Percentiles rank a stretch among this genome's conserved stretches.
Evolutionary conservation across 2,113 vertebrate genomes (phyloP).

Genomic region (Xyrauchen texanus): DNA sequence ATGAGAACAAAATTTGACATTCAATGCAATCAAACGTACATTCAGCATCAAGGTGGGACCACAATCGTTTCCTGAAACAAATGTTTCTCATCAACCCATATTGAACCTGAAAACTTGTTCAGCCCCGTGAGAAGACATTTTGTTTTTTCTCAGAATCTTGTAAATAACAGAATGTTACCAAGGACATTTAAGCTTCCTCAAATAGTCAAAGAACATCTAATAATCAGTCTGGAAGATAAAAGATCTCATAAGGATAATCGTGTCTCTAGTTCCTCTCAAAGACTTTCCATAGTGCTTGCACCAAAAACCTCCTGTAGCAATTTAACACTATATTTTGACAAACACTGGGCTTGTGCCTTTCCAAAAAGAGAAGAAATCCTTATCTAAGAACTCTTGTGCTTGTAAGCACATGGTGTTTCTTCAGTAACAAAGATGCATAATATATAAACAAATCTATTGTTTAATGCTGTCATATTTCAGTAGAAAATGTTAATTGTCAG

Average conservation of each 20-base stretch:
- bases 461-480: conserved; percentile 19
- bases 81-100: background rate
- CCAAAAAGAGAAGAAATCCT: conserved; percentile 1
- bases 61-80: background rate
- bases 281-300: conserved; percentile 7
- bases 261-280: conserved; percentile 8
- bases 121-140: conserved; percentile 5
- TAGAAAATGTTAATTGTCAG: background rate
- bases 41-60: background rate
- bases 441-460: conserved; percentile 37
- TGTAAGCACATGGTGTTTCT: conserved; percentile 22
- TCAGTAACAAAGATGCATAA: conserved; percentile 40
- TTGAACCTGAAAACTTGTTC: background rate
- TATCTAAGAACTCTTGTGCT: conserved; percentile 37
- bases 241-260: background rate
- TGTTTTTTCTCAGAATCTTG: conserved; percentile 12
- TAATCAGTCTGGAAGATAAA: conserved; percentile 12
- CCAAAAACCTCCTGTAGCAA: conserved; percentile 46
- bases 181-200: conserved; percentile 1
- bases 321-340: conserved; percentile 14
- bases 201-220: background rate
- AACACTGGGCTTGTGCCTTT: conserved; percentile 44
- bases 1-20: background rate
- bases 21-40: conserved; percentile 6
- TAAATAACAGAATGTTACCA: conserved; percentile 31